These are phyloP conservation scores for Rhipidura dahli DNA, from an alignment of 2,113 vertebrate genomes.

Conservation along the genomic window DNA sequence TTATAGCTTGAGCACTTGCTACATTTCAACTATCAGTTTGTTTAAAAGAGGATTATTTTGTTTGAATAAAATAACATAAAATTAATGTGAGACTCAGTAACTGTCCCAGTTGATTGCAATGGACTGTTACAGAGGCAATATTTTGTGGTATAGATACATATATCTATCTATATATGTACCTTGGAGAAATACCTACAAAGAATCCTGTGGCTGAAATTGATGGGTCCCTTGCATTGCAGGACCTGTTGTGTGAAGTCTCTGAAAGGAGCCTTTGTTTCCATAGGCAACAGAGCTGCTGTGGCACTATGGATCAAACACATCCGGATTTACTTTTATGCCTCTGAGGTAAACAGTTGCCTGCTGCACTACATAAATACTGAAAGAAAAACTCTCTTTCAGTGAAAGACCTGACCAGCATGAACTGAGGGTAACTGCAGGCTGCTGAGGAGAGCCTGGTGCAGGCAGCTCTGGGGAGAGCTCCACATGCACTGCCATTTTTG, in stretches of 20 bases:
- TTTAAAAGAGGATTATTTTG: background rate
- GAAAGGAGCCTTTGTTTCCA: slow-evolving; percentile 68
- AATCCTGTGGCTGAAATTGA: background rate
- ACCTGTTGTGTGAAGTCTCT: background rate
- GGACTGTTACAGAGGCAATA: background rate
- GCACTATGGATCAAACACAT: slow-evolving; percentile 34
- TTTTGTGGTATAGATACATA: background rate
- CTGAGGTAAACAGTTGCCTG: slow-evolving; percentile 66
- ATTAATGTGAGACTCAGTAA: background rate
- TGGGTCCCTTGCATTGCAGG: background rate
- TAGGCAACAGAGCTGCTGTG: slow-evolving; percentile 55
- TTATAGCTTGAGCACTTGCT: background rate
- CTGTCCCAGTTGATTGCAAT: background rate
- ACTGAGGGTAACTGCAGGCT: slow-evolving; percentile 16
- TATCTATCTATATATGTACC: background rate
- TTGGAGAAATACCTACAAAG: background rate
- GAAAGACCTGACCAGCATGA: slow-evolving; percentile 62
- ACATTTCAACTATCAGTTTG: background rate
- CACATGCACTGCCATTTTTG: background rate
- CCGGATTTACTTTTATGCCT: slow-evolving; percentile 58
- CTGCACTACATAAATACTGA: slow-evolving; percentile 63
- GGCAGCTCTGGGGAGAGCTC: background rate
- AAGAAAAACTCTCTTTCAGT: slow-evolving; percentile 46
- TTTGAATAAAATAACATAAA: background rate
- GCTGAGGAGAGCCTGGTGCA: background rate